A percentile compares a stretch with the other conserved stretches of the same genome.
These are phyloP conservation scores for Chiropotes sagulatus DNA, from an alignment of 2,797 vertebrate genomes.

Conservation along the genomic window DNA sequence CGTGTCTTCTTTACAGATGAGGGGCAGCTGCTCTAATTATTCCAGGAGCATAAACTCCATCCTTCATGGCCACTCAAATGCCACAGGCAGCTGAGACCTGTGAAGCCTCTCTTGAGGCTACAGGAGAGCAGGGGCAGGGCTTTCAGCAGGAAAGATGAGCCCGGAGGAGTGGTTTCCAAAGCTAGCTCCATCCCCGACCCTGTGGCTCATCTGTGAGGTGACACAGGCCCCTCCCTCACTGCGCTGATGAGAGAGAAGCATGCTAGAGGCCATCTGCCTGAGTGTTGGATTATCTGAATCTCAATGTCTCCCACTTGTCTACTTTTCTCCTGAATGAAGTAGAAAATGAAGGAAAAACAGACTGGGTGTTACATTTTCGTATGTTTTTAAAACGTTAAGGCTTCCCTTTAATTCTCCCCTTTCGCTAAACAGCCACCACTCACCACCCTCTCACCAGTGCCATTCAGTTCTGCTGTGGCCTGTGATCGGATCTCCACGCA, in stretches of 20 bases:
- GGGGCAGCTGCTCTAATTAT: not conserved
- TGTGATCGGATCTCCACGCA: no score
- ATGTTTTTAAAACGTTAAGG: no score
- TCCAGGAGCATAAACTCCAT: not conserved
- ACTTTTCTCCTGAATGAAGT: not conserved
- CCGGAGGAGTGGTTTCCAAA: not conserved
- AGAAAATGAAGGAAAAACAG: not conserved
- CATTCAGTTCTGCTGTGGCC: rapidly evolving
- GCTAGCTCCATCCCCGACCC: rapidly evolving
- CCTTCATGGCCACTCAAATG: not conserved
- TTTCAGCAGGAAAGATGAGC: not conserved
- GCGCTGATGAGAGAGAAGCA: rapidly evolving
- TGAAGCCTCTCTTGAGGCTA: not conserved
- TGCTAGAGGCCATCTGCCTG: rapidly evolving
- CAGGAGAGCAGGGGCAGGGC: no score
- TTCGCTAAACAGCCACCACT: no score
- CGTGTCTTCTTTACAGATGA: not conserved
- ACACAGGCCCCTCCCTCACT: no score
- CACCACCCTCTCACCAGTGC: rapidly evolving
- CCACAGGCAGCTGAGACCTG: not conserved
- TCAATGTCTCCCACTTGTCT: not conserved
- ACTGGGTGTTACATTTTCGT: rapidly evolving
- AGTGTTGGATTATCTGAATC: rapidly evolving
- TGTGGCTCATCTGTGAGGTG: rapidly evolving
- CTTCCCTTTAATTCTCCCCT: rapidly evolving